Evolutionary conservation across 2,888 invertebrate genomes (phyloP).

Genomic region (Amiota minor): DNA sequence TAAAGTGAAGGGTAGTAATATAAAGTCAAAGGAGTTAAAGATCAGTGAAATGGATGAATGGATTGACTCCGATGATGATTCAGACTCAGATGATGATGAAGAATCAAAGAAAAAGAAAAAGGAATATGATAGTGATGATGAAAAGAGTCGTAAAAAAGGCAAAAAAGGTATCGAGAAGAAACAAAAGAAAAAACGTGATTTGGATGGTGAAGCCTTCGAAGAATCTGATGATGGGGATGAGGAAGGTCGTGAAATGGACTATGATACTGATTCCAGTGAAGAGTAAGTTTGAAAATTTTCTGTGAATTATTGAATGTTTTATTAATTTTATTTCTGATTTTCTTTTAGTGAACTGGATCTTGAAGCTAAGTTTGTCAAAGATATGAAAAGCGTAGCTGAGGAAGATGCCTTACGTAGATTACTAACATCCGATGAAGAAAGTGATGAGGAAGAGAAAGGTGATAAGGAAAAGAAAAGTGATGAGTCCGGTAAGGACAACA

Average conservation of each 20-base stretch:
- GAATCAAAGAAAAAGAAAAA: slow-evolving; percentile 81
- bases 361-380: slow-evolving; percentile 85
- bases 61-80: slow-evolving; percentile 87
- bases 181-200: slow-evolving; percentile 85
- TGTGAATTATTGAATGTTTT: background rate
- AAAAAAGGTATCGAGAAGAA: slow-evolving; percentile 76
- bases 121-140: slow-evolving; percentile 77
- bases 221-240: slow-evolving; percentile 98
- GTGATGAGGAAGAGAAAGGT: slow-evolving; percentile 86
- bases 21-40: slow-evolving; percentile 79
- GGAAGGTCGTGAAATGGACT: slow-evolving; percentile 94
- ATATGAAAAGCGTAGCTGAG: slow-evolving; percentile 91
- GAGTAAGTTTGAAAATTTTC: slow-evolving; percentile 74
- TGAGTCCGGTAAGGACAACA: slow-evolving; percentile 75
- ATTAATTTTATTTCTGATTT: slow-evolving; percentile 48
- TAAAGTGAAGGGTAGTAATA: slow-evolving; percentile 77
- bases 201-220: slow-evolving; percentile 92
- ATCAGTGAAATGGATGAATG: slow-evolving; percentile 96
- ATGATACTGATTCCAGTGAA: slow-evolving; percentile 90
- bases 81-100: slow-evolving; percentile 81
- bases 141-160: slow-evolving; percentile 79
- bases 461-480: slow-evolving; percentile 85
- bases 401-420: slow-evolving; percentile 90
- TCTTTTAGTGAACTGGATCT: slow-evolving; percentile 79
- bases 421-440: slow-evolving; percentile 89